phyloP scores from a whole-genome alignment of 2,888 invertebrate genomes.

The Drosophila macrospina region DNA sequence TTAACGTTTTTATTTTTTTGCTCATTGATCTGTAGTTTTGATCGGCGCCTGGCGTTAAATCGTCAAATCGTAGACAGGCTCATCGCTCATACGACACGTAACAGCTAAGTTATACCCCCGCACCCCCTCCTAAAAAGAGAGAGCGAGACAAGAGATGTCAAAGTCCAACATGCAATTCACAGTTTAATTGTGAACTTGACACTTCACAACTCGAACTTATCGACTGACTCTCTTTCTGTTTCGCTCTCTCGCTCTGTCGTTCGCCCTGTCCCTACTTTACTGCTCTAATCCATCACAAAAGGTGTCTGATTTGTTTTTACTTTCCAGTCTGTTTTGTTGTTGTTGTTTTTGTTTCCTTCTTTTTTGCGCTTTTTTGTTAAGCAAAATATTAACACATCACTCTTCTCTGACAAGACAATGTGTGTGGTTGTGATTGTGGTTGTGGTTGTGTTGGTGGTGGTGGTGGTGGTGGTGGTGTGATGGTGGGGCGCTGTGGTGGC shows the following conservation, averaged over 20 bases:
- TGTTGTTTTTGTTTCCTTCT: constrained; percentile 10
- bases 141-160: not conserved
- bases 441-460: not conserved
- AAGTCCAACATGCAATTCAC: constrained; percentile 12
- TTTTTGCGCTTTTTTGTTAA: constrained; percentile 30
- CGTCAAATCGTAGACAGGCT: constrained; percentile 9
- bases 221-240: not conserved
- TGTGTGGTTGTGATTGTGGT: not conserved
- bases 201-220: not conserved
- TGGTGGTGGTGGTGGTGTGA: constrained; percentile 1
- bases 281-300: constrained; percentile 51
- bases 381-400: constrained; percentile 75
- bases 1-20: not conserved
- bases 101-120: not conserved
- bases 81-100: constrained; percentile 26
- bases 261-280: not conserved
- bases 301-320: constrained; percentile 15
- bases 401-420: constrained; percentile 67
- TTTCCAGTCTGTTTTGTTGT: constrained; percentile 12
- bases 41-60: constrained; percentile 17
- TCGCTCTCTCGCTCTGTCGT: not conserved
- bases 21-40: not conserved
- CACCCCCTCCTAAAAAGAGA: not conserved
- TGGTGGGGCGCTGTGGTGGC: constrained; percentile 15
- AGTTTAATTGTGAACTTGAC: constrained; percentile 15